Evolutionary conservation across 2,113 vertebrate species (phyloP).

Genomic region (Nicator chloris): DNA sequence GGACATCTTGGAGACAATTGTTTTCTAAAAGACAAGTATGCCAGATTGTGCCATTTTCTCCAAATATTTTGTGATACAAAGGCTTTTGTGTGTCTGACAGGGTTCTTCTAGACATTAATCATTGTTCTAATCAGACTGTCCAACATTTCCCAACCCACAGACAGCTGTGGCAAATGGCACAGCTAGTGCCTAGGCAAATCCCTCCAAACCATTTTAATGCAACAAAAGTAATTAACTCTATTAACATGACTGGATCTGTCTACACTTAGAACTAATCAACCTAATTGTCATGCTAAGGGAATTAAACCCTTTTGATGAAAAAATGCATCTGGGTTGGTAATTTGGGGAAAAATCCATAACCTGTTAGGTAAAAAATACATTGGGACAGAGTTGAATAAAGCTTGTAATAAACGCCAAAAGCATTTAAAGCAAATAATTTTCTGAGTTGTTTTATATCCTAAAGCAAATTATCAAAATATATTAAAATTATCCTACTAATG

Average conservation of each 20-base stretch:
- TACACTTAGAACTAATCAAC: conserved; percentile 26
- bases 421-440: neutral
- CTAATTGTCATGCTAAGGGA: conserved; percentile 9
- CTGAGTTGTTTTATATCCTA: neutral
- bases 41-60: neutral
- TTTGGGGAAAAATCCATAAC: neutral
- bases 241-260: neutral
- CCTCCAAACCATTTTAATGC: neutral
- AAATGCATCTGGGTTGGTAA: neutral
- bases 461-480: neutral
- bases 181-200: conserved; percentile 1
- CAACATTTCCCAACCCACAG: neutral
- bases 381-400: neutral
- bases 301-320: conserved; percentile 1
- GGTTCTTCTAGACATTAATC: neutral
- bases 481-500: neutral
- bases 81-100: neutral
- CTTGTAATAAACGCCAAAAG: neutral
- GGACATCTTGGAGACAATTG: neutral
- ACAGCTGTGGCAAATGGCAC: conserved; percentile 42
- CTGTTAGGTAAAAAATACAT: neutral
- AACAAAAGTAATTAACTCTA: conserved; percentile 26
- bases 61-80: neutral
- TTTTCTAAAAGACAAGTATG: neutral
- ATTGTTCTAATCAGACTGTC: neutral